Conservation (phyloP, 2,797 vertebrate species). For the Orestias chungarensis region DNA sequence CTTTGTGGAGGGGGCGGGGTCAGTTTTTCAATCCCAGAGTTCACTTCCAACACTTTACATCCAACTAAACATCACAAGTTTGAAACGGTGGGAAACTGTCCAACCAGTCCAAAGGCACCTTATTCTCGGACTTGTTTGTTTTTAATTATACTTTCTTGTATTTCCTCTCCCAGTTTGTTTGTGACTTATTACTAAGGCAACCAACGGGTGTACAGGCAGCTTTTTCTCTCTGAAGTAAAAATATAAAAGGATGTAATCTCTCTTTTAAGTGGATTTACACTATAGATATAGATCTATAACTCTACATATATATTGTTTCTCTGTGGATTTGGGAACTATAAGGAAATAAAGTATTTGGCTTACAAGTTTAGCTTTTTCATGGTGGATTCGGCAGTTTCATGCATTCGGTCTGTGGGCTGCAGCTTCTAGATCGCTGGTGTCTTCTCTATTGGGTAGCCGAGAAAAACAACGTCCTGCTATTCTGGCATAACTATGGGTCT, state of each 20-base stretch:
- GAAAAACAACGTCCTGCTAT: slow-evolving; percentile 27
- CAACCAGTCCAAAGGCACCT: slow-evolving; percentile 83
- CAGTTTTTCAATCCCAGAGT: slow-evolving; percentile 69
- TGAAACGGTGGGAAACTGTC: slow-evolving; percentile 76
- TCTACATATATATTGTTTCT: slow-evolving; percentile 74
- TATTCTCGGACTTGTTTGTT: slow-evolving; percentile 74
- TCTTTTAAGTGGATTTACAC: slow-evolving; percentile 67
- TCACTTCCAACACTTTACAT: slow-evolving; percentile 67
- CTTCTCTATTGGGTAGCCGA: slow-evolving; percentile 45
- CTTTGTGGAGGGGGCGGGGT: slow-evolving; percentile 9
- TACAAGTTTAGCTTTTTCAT: slow-evolving; percentile 70
- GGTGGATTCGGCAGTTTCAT: slow-evolving; percentile 72
- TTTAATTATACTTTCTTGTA: too few species aligned
- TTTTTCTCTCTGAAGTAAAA: slow-evolving; percentile 79
- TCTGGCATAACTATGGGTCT: slow-evolving; percentile 12
- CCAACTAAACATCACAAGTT: slow-evolving; percentile 71
- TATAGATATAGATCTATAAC: slow-evolving; percentile 75
- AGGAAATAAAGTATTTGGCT: slow-evolving; percentile 80
- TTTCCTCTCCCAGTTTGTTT: slow-evolving; percentile 48
- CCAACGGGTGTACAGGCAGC: slow-evolving; percentile 82
- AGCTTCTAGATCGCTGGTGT: slow-evolving; percentile 67
- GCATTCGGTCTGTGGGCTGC: slow-evolving; percentile 70
- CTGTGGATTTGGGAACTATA: slow-evolving; percentile 63
- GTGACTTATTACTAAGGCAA: slow-evolving; percentile 85
- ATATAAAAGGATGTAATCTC: slow-evolving; percentile 82